Percentiles rank a stretch among this genome's conserved stretches.
Conservation (phyloP, 2,888 invertebrate genomes). For the Morpho deidamia region DNA sequence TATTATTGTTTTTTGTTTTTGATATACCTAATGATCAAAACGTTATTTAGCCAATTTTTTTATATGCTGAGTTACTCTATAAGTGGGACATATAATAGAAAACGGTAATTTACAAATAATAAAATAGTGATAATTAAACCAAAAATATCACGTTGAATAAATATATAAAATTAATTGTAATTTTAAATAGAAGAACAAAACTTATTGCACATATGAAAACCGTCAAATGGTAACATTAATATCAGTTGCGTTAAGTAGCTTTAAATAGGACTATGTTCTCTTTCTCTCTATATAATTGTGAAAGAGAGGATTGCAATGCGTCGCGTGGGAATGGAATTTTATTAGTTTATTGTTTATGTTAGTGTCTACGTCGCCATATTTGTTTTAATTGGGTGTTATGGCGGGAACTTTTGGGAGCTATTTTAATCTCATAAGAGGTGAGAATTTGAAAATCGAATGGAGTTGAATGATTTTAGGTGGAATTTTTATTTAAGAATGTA, state of each 20-base stretch:
- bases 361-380: constrained; percentile 26
- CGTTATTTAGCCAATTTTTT: no score
- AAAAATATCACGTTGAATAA: no score
- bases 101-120: no score
- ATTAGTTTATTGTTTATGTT: constrained; percentile 39
- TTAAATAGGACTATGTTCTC: constrained; percentile 4
- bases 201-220: background rate
- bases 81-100: no score
- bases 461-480: no score
- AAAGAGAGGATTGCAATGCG: constrained; percentile 27
- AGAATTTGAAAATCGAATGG: background rate
- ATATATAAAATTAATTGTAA: no score
- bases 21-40: no score
- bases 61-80: no score
- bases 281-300: constrained; percentile 17
- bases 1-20: no score
- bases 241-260: constrained; percentile 6
- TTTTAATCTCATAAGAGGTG: constrained; percentile 11
- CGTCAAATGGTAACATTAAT: constrained; percentile 8
- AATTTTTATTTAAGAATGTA: no score
- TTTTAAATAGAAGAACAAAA: no score
- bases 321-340: constrained; percentile 46
- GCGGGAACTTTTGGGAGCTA: constrained; percentile 16
- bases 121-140: no score
- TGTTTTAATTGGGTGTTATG: constrained; percentile 34